Base-by-base conservation (phyloP, 2,797 vertebrate genomes). In the Streptopelia turtur region DNA sequence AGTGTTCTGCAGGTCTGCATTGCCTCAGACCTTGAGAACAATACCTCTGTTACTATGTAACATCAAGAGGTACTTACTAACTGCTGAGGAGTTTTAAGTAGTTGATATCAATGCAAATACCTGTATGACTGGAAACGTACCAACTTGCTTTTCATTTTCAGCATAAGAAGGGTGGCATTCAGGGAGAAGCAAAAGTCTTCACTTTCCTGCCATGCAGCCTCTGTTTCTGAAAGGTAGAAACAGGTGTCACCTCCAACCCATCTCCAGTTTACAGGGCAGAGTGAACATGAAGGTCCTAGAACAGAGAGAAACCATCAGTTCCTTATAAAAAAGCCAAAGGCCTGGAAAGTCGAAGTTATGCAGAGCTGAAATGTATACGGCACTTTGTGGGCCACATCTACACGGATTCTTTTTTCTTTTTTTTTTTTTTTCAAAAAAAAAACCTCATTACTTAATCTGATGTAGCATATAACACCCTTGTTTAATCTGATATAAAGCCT, bases 211-310 rank as follows among this genome's bases (percentile, higher is more conserved):
- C 96, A 97, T 0, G 94, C 97, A 49, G 90, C 59, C 47, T 96
- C 86, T 25, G 30, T 79, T 74, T 33, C 92, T 80, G 97, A 97
- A 84, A 97, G 81, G 30, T 95, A 97, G 28, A 96, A 97, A 78
- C 96, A 97, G 11, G 43, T 94, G 5, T 94, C 6, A 0, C 79
- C 90, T 87, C 87, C 96, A 41, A 80, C 7, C 55, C 85, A 90
- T 83, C 96, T 94, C 97, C 96, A 97, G 16, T 94, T 85, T 31
- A 33, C n/a, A 6, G 92, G 94, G 35, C 96, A 97, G 56, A 96
- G 92, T 24, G 69, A 90, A 68, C 94, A 93, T 11, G 11, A 16
- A 16, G 18, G 90, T 41, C 59, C 96, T 96, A 49, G 39, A 35
- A 74, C 17, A 84, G 55, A 61, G 60, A 50, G 35, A 72, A 61